Base-by-base conservation (phyloP, 2,888 invertebrate genomes). In the Tipula confusa region DNA sequence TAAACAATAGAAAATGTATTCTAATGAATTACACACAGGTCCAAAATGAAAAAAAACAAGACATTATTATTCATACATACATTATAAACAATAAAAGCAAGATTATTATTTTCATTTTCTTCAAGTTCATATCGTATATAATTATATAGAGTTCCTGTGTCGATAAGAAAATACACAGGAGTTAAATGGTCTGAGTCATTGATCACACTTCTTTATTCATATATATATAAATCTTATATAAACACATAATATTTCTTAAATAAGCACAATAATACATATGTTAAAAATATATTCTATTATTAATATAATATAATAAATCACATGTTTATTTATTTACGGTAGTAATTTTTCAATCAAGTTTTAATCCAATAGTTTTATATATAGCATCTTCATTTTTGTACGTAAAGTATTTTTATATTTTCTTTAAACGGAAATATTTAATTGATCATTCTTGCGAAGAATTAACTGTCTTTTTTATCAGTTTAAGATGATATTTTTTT, bases 351-450 rank as follows among this genome's bases (percentile, higher is more conserved):
- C 64, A 64, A 64, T 64, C 24, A 24, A 64, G 64, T 64, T 64
- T 64, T 64, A 24, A 64, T 24, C 64, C 64, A 64, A 24, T 64
- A 64, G 64, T 64, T 64, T 64, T 64, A 64, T n/a, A n/a, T n/a
- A n/a, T 64, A 64, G 4, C 64, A 64, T 64, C 24, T 13, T 24
- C 24, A 64, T 24, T 24, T 64, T 64, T 24, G 3, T 64, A 7
- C 9, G 2, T 11, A 64, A 43, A 36, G 36, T 36, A 36, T 36
- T 36, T 36, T 36, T 36, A 11, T 43, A 15, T 43, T 43, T 64
- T 64, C 64, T 64, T 24, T 24, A 24, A 64, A 64, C 64, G 64
- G 64, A 64, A 64, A 64, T 64, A 64, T 64, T 64, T 64, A 64
- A 64, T 64, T 64, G 64, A 64, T 64, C 64, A 64, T 24, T 64